Evolutionary conservation across 2,888 invertebrate genomes (phyloP).

Genomic region (Spodoptera exigua): DNA sequence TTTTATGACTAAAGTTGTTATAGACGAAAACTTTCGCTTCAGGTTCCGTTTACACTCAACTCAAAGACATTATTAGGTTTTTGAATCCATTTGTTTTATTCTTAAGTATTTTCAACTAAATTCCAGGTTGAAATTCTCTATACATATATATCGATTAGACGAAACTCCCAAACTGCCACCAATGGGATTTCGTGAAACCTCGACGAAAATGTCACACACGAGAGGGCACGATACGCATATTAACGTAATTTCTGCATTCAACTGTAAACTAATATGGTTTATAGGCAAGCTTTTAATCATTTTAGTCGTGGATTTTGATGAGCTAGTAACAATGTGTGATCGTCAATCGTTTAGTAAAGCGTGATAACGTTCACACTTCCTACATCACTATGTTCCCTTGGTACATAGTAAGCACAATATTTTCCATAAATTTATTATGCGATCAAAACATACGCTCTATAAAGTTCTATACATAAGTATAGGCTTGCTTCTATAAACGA

Average conservation of each 20-base stretch:
- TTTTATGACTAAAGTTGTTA: constrained; percentile 39
- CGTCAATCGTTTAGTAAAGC: constrained; percentile 2
- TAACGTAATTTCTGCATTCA: constrained; percentile 28
- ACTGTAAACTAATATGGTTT: constrained; percentile 34
- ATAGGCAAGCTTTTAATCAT: constrained; percentile 10
- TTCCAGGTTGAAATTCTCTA: constrained; percentile 13
- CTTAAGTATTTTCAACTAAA: background rate
- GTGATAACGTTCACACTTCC: background rate
- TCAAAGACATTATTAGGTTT: constrained; percentile 5
- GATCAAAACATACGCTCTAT: no score
- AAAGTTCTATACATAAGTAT: no score
- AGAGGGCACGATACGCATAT: constrained; percentile 16
- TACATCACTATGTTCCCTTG: background rate
- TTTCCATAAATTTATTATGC: no score
- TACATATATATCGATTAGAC: constrained; percentile 38
- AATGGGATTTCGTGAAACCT: constrained; percentile 32
- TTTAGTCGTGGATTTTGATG: constrained; percentile 14
- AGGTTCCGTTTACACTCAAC: constrained; percentile 12
- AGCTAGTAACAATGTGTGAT: constrained; percentile 4
- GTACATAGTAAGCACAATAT: no score
- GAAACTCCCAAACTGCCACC: constrained; percentile 17
- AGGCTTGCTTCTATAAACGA: no score
- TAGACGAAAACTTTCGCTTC: constrained; percentile 23
- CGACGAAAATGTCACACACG: constrained; percentile 24
- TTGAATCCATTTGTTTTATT: constrained; percentile 6